Evolutionary conservation across 2,113 vertebrate species (phyloP).

Genomic region (Pseudois nayaur): DNA sequence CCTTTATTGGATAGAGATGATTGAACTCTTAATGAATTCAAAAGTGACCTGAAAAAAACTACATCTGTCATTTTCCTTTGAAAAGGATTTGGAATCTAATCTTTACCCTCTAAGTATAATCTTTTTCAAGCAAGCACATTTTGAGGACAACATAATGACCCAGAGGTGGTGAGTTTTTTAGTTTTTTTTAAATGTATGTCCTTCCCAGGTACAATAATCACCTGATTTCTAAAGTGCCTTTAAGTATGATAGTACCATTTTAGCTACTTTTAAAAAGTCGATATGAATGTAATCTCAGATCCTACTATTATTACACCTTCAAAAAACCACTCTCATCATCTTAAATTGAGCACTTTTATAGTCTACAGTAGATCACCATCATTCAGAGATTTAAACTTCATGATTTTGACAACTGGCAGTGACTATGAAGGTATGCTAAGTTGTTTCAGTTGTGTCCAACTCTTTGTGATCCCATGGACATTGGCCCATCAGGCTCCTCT

Average conservation of each 20-base stretch:
- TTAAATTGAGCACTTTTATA: neutral
- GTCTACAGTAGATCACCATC: neutral
- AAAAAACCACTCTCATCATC: neutral
- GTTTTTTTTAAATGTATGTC: neutral
- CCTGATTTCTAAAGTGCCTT: neutral
- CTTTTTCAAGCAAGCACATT: neutral
- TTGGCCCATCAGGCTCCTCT: neutral
- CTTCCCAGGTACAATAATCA: neutral
- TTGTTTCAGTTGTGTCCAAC: neutral
- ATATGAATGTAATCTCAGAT: neutral
- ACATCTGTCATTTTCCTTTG: neutral
- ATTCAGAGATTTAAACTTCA: neutral
- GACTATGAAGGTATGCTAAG: neutral
- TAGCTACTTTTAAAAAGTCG: neutral
- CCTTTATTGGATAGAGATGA: neutral
- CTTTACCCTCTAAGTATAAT: neutral
- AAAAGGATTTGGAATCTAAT: neutral
- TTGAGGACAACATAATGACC: neutral
- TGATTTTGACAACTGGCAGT: constrained; percentile 2
- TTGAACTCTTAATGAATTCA: neutral
- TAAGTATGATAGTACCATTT: neutral
- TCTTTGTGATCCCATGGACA: neutral
- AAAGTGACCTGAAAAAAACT: neutral
- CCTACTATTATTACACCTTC: neutral
- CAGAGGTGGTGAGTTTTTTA: neutral